Evolutionary conservation across 2,797 vertebrate species (phyloP).

Genomic region (Morelia viridis): DNA sequence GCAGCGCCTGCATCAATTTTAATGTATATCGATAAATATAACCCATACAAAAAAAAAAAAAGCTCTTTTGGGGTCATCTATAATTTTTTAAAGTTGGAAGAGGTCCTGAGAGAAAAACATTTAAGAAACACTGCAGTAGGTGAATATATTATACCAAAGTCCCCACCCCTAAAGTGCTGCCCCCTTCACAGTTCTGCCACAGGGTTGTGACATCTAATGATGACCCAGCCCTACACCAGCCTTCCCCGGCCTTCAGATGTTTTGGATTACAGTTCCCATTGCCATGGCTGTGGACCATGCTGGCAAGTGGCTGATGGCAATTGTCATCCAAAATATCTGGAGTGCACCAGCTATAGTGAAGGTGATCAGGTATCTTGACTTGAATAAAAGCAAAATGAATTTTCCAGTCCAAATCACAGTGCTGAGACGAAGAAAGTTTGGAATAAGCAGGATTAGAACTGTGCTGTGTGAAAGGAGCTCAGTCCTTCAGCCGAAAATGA

Average conservation of each 20-base stretch:
- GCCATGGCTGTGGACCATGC: neutral
- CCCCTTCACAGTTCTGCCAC: neutral
- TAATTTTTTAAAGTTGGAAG: too few species aligned
- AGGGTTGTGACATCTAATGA: neutral
- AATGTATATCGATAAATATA: too few species aligned
- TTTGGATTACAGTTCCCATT: neutral
- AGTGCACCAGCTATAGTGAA: neutral
- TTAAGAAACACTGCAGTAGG: too few species aligned
- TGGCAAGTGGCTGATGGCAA: neutral
- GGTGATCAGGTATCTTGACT: neutral
- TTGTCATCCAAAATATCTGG: neutral
- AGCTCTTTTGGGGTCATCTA: too few species aligned
- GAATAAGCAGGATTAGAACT: neutral
- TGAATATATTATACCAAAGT: neutral
- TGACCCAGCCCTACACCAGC: neutral
- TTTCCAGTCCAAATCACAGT: neutral
- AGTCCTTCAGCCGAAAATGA: neutral
- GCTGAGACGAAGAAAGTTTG: neutral
- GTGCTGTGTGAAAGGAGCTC: neutral
- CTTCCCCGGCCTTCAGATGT: too few species aligned
- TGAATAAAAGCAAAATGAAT: neutral
- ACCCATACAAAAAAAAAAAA: too few species aligned
- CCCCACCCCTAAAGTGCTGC: neutral
- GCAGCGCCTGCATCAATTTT: too few species aligned
- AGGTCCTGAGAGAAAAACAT: too few species aligned